Conservation (phyloP, 2,888 invertebrate genomes). For the Hypomecis atomaria region DNA sequence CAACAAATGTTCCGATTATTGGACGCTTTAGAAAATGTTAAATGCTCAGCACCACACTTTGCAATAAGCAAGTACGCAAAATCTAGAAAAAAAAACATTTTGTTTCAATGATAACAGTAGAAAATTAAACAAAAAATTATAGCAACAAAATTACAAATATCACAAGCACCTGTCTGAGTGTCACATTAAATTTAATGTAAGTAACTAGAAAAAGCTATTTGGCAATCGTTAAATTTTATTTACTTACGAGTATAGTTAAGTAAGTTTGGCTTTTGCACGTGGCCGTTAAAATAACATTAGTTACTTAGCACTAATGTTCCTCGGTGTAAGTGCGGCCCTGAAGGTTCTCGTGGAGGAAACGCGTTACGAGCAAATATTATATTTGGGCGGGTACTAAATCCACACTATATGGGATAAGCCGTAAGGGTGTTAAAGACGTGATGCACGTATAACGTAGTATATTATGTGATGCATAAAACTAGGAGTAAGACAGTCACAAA, state of each 20-base stretch:
- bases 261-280: conserved; percentile 27
- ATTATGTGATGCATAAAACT: too few species aligned
- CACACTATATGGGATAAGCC: conserved; percentile 11
- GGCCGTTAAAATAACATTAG: conserved; percentile 53
- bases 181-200: not conserved
- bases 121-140: too few species aligned
- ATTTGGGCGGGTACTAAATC: conserved; percentile 48
- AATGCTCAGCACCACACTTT: too few species aligned
- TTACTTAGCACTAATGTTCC: conserved; percentile 41
- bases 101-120: too few species aligned
- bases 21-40: too few species aligned
- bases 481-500: too few species aligned
- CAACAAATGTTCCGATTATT: too few species aligned
- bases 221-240: not conserved
- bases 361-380: conserved; percentile 49
- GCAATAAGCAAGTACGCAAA: too few species aligned
- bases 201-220: too few species aligned
- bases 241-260: conserved; percentile 3
- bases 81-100: too few species aligned
- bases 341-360: conserved; percentile 34
- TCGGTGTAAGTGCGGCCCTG: conserved; percentile 35
- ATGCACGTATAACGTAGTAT: not conserved
- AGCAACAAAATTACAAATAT: too few species aligned
- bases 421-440: not conserved
- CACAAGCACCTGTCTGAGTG: too few species aligned